These are phyloP conservation scores for Macroramphosus scolopax DNA, from an alignment of 2,797 vertebrate genomes.

Conservation along the genomic window DNA sequence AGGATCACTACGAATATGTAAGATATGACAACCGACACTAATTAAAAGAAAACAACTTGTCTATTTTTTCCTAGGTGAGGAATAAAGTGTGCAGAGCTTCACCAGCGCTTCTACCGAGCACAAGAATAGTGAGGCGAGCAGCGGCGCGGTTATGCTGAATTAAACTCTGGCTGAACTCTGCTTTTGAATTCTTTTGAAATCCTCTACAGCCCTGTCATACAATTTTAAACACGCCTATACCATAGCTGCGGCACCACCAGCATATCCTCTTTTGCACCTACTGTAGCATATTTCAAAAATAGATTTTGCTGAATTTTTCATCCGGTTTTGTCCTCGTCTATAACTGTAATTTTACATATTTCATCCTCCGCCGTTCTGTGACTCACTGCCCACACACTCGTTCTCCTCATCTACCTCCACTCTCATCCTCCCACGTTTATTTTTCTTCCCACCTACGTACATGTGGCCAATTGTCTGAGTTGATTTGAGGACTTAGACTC, in stretches of 20 bases:
- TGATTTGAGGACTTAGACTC: background rate
- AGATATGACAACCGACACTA: too few species aligned
- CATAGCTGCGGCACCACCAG: conserved; percentile 58
- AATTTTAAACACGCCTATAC: conserved; percentile 71
- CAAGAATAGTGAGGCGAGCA: conserved; percentile 40
- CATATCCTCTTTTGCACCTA: conserved; percentile 39
- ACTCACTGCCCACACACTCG: conserved; percentile 12
- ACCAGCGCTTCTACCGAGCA: conserved; percentile 15
- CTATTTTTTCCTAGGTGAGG: conserved; percentile 10
- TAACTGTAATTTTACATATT: conserved; percentile 31
- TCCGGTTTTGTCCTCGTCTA: conserved; percentile 24
- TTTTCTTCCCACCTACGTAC: conserved; percentile 5
- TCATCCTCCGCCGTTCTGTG: conserved; percentile 18
- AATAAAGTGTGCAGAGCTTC: conserved; percentile 27
- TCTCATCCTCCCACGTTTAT: conserved; percentile 21
- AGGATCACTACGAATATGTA: too few species aligned
- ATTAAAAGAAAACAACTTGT: too few species aligned
- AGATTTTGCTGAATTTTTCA: conserved; percentile 55
- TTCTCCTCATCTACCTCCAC: conserved; percentile 3
- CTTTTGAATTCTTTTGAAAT: conserved; percentile 77
- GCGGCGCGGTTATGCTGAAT: conserved; percentile 62
- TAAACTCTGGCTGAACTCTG: conserved; percentile 74
- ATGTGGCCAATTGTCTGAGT: conserved; percentile 1
- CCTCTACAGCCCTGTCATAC: conserved; percentile 64
- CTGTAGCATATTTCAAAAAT: conserved; percentile 56